Base-by-base conservation (phyloP, 92 coral and sea anemone genomes). In the Porites lobata region DNA sequence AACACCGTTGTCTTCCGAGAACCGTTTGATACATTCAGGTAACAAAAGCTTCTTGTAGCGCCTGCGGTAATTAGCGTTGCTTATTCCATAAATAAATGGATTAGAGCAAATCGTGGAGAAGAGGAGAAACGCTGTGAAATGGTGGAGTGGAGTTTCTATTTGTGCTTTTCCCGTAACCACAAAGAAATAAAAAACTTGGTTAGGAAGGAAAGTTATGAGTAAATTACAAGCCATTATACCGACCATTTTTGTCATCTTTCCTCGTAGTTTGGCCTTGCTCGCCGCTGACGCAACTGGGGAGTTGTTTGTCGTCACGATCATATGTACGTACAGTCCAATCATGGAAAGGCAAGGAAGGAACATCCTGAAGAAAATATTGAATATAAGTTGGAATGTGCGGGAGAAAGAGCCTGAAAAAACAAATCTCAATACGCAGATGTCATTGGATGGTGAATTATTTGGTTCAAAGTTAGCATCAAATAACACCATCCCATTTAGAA, bases 131-230 rank as follows among this genome's bases (percentile, higher is more conserved):
- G 73, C 19, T 9, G 65, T 72, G 58, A 19, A 14, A n/a, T 79
- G 84, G 29, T 79, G 84, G 58, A 67, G 38, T 18, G 19, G 20
- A 21, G 58, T 32, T 24, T 79, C 59, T 5, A 65, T 58, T 8
- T 73, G 84, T 1, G 84, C 19, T 79, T 43, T 79, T 79, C 84
- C 84, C 21, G 74, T 58, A 72, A 79, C 53, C 65, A 72, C 84
- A 58, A 79, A 14, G 8, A 73, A 72, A 73, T 79, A 79, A 73
- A 64, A 64, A 29, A 63, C 53, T 32, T 79, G 84, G n/a, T 50
- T 79, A 64, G 84, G 84, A 18, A 73, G 62, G 72, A 43, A 79
- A 19, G 73, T 63, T 9, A 79, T 20, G 58, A 79, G 38, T 19
- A 76, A 65, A 64, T 53, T 53, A 43, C 85, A 81, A 3, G 85